These are phyloP conservation scores for Cepphus grylle DNA, from an alignment of 2,113 vertebrate genomes.

Conservation along the genomic window DNA sequence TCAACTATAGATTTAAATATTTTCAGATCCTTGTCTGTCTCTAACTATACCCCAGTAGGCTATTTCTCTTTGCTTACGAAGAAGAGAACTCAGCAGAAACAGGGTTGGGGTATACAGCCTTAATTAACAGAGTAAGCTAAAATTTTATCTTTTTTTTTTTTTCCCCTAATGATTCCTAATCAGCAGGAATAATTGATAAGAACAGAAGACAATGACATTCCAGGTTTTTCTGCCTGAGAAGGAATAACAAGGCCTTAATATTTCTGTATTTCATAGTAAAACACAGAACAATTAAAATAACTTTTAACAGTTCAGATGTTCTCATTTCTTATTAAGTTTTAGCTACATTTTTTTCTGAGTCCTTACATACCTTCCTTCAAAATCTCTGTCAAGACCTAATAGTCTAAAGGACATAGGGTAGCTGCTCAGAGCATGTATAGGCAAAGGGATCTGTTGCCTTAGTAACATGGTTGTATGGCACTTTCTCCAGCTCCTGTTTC, in stretches of 20 bases:
- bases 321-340: background rate
- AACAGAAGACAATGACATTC: background rate
- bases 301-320: background rate
- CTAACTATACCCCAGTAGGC: background rate
- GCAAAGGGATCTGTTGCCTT: background rate
- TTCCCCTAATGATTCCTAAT: background rate
- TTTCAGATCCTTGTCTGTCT: background rate
- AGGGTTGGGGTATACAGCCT: background rate
- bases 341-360: background rate
- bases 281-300: background rate
- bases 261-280: background rate
- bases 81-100: background rate
- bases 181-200: background rate
- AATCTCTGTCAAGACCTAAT: background rate
- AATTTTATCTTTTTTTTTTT: background rate
- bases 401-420: background rate
- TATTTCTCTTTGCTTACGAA: background rate
- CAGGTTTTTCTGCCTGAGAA: background rate
- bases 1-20: background rate
- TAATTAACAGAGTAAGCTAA: background rate
- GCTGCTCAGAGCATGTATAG: background rate
- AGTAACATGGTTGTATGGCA: background rate
- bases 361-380: background rate
- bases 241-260: background rate
- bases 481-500: background rate